Percentiles rank a stretch among this genome's conserved stretches.
Evolutionary conservation across 92 coral and sea anemone species (phyloP).

Genomic region (Heliopora coerulea): DNA sequence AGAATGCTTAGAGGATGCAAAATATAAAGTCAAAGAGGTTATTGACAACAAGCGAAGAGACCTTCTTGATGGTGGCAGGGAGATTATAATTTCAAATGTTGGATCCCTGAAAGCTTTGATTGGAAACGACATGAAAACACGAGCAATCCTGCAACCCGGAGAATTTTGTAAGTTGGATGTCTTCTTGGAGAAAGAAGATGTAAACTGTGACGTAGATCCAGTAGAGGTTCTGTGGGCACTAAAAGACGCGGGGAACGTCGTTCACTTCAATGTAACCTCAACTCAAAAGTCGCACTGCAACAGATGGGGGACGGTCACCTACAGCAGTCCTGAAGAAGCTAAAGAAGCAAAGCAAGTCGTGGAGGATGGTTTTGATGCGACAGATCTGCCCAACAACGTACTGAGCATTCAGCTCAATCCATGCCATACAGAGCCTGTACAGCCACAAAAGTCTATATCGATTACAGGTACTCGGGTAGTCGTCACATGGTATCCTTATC

Average conservation of each 20-base stretch:
- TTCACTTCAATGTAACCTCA: no score
- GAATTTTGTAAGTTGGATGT: conserved; percentile 31
- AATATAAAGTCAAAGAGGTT: neutral
- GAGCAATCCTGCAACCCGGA: conserved; percentile 14
- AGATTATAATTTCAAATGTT: conserved; percentile 23
- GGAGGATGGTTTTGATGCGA: neutral
- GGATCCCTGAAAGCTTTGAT: conserved; percentile 24
- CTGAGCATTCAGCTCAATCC: neutral
- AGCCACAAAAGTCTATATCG: neutral
- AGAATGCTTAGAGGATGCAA: neutral
- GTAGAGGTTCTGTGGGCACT: neutral
- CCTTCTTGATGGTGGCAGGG: conserved; percentile 12
- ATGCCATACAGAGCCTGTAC: neutral
- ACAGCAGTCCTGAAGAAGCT: no score
- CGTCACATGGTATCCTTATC: conserved; percentile 23
- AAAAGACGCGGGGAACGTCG: neutral
- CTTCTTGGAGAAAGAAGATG: conserved; percentile 17
- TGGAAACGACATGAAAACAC: conserved; percentile 17
- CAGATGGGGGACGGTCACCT: no score
- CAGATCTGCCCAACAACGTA: conserved; percentile 10
- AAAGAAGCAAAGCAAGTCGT: neutral
- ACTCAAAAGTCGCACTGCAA: no score
- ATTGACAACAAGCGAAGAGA: neutral
- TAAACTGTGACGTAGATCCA: conserved; percentile 4
- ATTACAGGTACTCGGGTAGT: neutral